phyloP scores from a whole-genome alignment of 2,113 vertebrate genomes.

The Romanogobio albipinnatus region DNA sequence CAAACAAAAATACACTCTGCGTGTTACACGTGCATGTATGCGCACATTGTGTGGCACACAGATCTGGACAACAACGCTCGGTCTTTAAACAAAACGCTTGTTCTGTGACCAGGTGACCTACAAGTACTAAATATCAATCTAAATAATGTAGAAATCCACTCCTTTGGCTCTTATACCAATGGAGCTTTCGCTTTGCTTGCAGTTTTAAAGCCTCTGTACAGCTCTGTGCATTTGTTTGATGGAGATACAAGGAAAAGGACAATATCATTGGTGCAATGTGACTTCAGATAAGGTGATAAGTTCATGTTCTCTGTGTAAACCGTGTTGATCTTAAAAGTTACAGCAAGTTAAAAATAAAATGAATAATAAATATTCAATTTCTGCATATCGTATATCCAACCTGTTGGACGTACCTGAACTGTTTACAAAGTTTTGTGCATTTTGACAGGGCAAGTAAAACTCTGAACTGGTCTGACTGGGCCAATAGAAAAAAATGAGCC shows the following conservation, averaged over 20 bases:
- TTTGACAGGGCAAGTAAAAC: too few relatives aligned
- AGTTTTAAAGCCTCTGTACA: not conserved
- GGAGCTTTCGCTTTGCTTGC: not conserved
- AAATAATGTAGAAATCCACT: slow-evolving; percentile 5
- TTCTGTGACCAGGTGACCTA: slow-evolving; percentile 26
- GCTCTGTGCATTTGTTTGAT: not conserved
- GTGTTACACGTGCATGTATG: slow-evolving; percentile 1
- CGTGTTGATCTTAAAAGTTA: not conserved
- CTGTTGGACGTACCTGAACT: too few relatives aligned
- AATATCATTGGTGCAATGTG: slow-evolving; percentile 17
- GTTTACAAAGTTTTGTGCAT: too few relatives aligned
- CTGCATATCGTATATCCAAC: too few relatives aligned
- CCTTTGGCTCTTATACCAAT: not conserved
- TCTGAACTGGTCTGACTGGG: too few relatives aligned
- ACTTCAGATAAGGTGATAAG: slow-evolving; percentile 13
- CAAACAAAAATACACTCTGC: slow-evolving; percentile 33
- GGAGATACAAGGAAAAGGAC: not conserved
- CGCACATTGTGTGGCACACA: not conserved
- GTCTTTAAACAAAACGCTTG: not conserved
- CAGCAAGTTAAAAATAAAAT: not conserved
- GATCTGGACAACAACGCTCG: not conserved
- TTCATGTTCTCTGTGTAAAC: slow-evolving; percentile 21
- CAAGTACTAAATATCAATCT: not conserved
- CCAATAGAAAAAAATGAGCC: too few relatives aligned
- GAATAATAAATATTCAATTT: too few relatives aligned